Percentiles rank a stretch among this genome's conserved stretches.
Evolutionary conservation across 2,888 invertebrate species (phyloP).

Genomic region (Emmelina monodactyla): DNA sequence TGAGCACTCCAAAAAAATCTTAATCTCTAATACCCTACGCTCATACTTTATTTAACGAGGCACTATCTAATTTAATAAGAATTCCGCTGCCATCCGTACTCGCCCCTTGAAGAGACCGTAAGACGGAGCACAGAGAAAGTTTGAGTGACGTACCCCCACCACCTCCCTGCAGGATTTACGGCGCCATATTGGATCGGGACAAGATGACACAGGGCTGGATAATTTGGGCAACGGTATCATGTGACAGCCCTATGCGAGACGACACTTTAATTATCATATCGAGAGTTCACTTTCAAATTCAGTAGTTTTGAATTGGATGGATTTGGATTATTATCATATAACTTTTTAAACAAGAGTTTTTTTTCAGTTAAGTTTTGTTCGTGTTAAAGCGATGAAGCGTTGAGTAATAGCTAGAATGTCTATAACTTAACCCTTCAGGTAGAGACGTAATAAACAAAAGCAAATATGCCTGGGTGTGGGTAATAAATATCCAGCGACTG

Average conservation of each 20-base stretch:
- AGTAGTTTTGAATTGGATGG: too few relatives aligned
- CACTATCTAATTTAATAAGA: too few relatives aligned
- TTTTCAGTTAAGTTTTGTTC: too few relatives aligned
- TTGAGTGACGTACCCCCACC: constrained; percentile 64
- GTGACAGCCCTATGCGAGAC: constrained; percentile 54
- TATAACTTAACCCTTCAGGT: constrained; percentile 37
- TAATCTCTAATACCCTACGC: too few relatives aligned
- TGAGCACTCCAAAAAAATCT: too few relatives aligned
- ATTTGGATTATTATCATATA: too few relatives aligned
- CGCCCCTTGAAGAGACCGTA: constrained; percentile 53
- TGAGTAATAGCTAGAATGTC: too few relatives aligned
- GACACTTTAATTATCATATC: constrained; percentile 63
- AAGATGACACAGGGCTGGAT: constrained; percentile 66
- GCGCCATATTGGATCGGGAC: constrained; percentile 68
- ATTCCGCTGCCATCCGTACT: constrained; percentile 37
- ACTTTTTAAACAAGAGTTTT: too few relatives aligned
- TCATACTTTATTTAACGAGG: constrained; percentile 61
- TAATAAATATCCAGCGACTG: constrained; percentile 53
- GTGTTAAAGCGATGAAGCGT: too few relatives aligned
- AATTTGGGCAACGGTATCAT: constrained; percentile 65
- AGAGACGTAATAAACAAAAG: constrained; percentile 37
- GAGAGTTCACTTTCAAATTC: too few relatives aligned
- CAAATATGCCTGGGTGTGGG: constrained; percentile 39
- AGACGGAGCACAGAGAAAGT: constrained; percentile 66
- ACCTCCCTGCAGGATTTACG: constrained; percentile 55